Percentiles rank a stretch among this genome's conserved stretches.
Evolutionary conservation across 2,888 invertebrate species (phyloP).

Genomic region (Megaustenia siamemsis): DNA sequence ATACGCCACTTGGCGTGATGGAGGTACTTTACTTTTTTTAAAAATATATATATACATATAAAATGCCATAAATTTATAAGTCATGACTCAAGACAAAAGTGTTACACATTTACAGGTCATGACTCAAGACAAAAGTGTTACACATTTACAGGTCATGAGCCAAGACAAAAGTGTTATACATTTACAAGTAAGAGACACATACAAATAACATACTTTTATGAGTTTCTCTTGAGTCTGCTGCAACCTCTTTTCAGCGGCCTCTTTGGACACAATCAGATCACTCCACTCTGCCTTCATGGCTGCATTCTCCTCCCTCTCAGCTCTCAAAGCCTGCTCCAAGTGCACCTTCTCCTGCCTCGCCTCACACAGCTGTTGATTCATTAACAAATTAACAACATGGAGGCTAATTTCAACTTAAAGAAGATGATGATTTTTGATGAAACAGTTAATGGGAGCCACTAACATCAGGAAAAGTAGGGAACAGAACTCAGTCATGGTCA

Average conservation of each 20-base stretch:
- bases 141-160: too few species aligned
- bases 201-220: conserved; percentile 68
- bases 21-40: too few species aligned
- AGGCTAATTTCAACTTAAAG: background rate
- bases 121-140: too few species aligned
- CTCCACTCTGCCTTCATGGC: conserved; percentile 69
- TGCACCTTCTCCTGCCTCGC: conserved; percentile 47
- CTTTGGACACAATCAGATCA: conserved; percentile 66
- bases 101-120: too few species aligned
- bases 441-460: background rate
- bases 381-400: background rate
- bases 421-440: background rate
- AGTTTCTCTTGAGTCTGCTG: conserved; percentile 69
- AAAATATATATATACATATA: too few species aligned
- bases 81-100: too few species aligned
- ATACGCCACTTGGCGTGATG: too few species aligned
- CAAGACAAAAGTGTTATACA: too few species aligned
- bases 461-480: background rate
- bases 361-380: conserved; percentile 31
- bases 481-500: too few species aligned
- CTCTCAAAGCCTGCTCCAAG: conserved; percentile 63
- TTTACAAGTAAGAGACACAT: too few species aligned
- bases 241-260: conserved; percentile 66
- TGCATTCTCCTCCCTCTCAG: conserved; percentile 65
- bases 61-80: too few species aligned